Evolutionary conservation across 2,797 vertebrate genomes (phyloP).

Genomic region (Rallus crepitans): DNA sequence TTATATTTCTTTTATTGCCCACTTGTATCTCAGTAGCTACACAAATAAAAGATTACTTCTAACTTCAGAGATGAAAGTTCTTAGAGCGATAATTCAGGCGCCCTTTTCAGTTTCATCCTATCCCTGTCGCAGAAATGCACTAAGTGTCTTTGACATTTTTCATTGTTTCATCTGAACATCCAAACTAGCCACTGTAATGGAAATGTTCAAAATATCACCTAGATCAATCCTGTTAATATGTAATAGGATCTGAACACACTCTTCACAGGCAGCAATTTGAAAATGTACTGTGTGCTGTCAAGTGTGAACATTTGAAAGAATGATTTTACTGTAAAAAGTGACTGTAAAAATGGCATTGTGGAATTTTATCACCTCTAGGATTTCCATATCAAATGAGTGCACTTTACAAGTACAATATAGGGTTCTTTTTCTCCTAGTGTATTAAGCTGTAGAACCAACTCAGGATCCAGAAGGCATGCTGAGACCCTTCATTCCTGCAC

Average conservation of each 20-base stretch:
- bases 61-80: conserved; percentile 39
- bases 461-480: not conserved
- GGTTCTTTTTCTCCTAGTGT: not conserved
- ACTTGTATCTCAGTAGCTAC: not conserved
- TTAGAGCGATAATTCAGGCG: not conserved
- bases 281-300: conserved; percentile 22
- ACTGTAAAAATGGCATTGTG: conserved; percentile 40
- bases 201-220: conserved; percentile 52
- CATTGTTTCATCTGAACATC: conserved; percentile 49
- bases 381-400: conserved; percentile 46
- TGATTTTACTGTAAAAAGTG: conserved; percentile 30
- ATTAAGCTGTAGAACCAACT: not conserved
- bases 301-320: conserved; percentile 45
- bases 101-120: conserved; percentile 9
- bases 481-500: not conserved
- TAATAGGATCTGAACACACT: conserved; percentile 45
- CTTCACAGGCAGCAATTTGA: conserved; percentile 44
- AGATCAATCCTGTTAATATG: conserved; percentile 52
- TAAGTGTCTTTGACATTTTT: conserved; percentile 51
- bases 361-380: conserved; percentile 44
- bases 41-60: conserved; percentile 19
- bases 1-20: conserved; percentile 6
- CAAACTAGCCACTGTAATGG: conserved; percentile 42
- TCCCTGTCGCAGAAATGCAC: not conserved
- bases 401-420: conserved; percentile 8